These are phyloP conservation scores for Plectrocnemia conspersa DNA, from an alignment of 1,140 invertebrate species.

Conservation along the genomic window DNA sequence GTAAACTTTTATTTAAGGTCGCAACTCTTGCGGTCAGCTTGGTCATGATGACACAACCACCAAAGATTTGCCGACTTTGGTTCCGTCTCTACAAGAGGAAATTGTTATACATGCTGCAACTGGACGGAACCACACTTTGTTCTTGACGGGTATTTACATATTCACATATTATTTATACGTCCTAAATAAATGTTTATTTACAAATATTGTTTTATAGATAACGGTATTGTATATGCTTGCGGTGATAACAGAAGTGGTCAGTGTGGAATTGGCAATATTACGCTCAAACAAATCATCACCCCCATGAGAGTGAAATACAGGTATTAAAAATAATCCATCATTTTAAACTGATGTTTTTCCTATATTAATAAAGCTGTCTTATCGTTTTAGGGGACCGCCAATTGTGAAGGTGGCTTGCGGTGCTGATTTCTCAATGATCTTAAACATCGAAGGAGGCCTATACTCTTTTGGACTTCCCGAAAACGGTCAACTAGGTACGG, in stretches of 20 bases:
- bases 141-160: slow-evolving; percentile 65
- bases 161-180: background rate
- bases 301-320: slow-evolving; percentile 71
- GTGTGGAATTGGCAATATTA: slow-evolving; percentile 77
- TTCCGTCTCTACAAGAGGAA: slow-evolving; percentile 68
- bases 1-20: slow-evolving; percentile 47
- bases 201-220: slow-evolving; percentile 51
- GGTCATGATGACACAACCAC: slow-evolving; percentile 74
- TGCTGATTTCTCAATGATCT: slow-evolving; percentile 85
- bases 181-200: background rate
- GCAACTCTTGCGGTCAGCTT: slow-evolving; percentile 81
- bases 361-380: background rate
- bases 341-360: slow-evolving; percentile 3
- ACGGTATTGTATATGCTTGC: slow-evolving; percentile 78
- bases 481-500: slow-evolving; percentile 78
- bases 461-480: slow-evolving; percentile 91
- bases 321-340: slow-evolving; percentile 36
- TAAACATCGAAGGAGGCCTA: slow-evolving; percentile 82
- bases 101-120: slow-evolving; percentile 82
- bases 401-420: slow-evolving; percentile 84
- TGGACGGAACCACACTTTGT: slow-evolving; percentile 82
- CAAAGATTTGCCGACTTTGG: slow-evolving; percentile 68
- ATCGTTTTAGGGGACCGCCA: slow-evolving; percentile 61
- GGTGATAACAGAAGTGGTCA: slow-evolving; percentile 90
- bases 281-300: slow-evolving; percentile 58